Percentiles rank a stretch among this genome's conserved stretches.
phyloP scores from a whole-genome alignment of 2,888 invertebrate species.

The Schizaphis graminum region DNA sequence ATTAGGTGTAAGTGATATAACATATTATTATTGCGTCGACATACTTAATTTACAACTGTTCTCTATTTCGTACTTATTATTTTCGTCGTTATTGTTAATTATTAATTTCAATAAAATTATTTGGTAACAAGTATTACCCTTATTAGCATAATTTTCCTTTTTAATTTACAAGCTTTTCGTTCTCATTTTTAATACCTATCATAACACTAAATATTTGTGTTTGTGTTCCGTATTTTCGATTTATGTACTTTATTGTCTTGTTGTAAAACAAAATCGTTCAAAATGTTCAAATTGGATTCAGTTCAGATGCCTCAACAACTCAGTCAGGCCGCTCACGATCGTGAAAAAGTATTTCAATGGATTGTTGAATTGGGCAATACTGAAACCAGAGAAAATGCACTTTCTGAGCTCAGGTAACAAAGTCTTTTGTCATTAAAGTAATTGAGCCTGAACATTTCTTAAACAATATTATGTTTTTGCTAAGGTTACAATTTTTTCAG shows the following conservation, averaged over 20 bases:
- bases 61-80: conserved; percentile 13
- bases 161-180: not conserved
- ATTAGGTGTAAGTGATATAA: not conserved
- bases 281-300: conserved; percentile 57
- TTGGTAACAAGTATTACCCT: not conserved
- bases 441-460: not conserved
- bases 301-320: conserved; percentile 54
- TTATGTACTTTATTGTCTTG: not conserved
- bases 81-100: not conserved
- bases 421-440: not conserved
- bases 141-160: not conserved
- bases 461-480: not conserved
- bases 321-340: conserved; percentile 72
- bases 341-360: conserved; percentile 93
- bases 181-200: not conserved
- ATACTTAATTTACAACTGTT: conserved; percentile 21
- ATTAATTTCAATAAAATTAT: not conserved
- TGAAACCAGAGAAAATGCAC: conserved; percentile 94
- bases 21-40: conserved; percentile 17
- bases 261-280: not conserved
- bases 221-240: not conserved
- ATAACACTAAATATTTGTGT: not conserved
- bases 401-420: conserved; percentile 92
- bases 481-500: not conserved
- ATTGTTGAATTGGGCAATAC: conserved; percentile 93